phyloP scores from a whole-genome alignment of 2,113 vertebrate species.

The Theristicus caerulescens region DNA sequence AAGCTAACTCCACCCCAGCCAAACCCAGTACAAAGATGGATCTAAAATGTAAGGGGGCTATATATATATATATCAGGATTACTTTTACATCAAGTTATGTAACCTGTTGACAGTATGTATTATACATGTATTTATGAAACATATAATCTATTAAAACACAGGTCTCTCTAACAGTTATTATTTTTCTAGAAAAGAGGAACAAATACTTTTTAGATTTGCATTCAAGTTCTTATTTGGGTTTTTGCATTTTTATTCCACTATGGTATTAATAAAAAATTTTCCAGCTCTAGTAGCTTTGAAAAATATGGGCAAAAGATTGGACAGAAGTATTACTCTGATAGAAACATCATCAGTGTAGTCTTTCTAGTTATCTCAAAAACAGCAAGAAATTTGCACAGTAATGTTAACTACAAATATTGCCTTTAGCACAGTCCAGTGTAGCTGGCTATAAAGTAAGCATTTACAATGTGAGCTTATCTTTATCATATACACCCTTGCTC shows the following conservation, averaged over 20 bases:
- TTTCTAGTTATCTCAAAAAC: background rate
- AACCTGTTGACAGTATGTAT: background rate
- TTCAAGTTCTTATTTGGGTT: background rate
- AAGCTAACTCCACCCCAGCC: background rate
- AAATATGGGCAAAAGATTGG: background rate
- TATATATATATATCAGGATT: background rate
- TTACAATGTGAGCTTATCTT: conserved; percentile 20
- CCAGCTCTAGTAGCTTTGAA: background rate
- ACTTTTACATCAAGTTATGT: background rate
- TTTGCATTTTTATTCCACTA: background rate
- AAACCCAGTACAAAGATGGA: background rate
- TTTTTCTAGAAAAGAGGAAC: background rate
- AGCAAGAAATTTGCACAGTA: conserved; percentile 15
- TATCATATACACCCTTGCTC: conserved; percentile 11
- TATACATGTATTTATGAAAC: background rate
- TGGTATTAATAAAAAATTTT: background rate
- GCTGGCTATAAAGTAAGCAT: background rate
- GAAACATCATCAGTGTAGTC: background rate
- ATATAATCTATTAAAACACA: background rate
- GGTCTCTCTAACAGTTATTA: background rate
- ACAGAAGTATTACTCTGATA: background rate
- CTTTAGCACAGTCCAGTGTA: conserved; percentile 2
- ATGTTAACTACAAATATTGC: conserved; percentile 32
- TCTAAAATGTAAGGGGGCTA: background rate
- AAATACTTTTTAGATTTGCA: background rate